A percentile compares a stretch with the other conserved stretches of the same genome.
Evolutionary conservation across 2,888 invertebrate genomes (phyloP).

Genomic region (Eristalis tenax): DNA sequence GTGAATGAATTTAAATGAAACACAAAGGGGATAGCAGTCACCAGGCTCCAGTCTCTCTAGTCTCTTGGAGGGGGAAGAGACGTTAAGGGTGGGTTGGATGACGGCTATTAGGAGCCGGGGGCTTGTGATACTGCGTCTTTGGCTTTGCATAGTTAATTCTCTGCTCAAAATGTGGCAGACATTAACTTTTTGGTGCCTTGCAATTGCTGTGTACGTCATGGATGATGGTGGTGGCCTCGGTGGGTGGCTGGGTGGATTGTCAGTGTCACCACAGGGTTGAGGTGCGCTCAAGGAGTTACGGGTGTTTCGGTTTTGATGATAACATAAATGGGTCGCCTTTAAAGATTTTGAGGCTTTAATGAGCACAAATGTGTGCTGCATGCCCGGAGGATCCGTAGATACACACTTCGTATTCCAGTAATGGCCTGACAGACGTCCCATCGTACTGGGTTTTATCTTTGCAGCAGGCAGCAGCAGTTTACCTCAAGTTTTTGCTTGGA

Average conservation of each 20-base stretch:
- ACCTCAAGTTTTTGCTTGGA: background rate
- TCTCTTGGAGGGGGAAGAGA: background rate
- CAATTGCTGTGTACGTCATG: slow-evolving; percentile 16
- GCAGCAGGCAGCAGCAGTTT: background rate
- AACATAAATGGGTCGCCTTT: slow-evolving; percentile 10
- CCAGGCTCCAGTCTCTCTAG: too few relatives aligned
- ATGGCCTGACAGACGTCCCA: background rate
- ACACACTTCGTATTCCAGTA: background rate
- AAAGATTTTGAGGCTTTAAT: background rate
- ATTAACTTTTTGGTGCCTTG: slow-evolving; percentile 41
- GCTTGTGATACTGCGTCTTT: slow-evolving; percentile 34
- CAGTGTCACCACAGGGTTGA: slow-evolving; percentile 6
- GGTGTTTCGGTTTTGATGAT: slow-evolving; percentile 4
- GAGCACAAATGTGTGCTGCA: background rate
- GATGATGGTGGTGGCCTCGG: background rate
- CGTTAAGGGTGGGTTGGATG: slow-evolving; percentile 29
- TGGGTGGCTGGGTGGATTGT: background rate
- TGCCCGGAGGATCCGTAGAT: background rate
- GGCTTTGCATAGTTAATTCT: slow-evolving; percentile 59
- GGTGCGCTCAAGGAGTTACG: slow-evolving; percentile 5
- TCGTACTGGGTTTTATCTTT: background rate
- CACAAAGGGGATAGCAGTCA: slow-evolving; percentile 29
- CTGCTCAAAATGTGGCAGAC: slow-evolving; percentile 39
- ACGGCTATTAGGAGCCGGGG: slow-evolving; percentile 48
- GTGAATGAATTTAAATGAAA: slow-evolving; percentile 59